These are phyloP conservation scores for Glyphotaelius pellucidus DNA, from an alignment of 2,888 invertebrate species.

Conservation along the genomic window DNA sequence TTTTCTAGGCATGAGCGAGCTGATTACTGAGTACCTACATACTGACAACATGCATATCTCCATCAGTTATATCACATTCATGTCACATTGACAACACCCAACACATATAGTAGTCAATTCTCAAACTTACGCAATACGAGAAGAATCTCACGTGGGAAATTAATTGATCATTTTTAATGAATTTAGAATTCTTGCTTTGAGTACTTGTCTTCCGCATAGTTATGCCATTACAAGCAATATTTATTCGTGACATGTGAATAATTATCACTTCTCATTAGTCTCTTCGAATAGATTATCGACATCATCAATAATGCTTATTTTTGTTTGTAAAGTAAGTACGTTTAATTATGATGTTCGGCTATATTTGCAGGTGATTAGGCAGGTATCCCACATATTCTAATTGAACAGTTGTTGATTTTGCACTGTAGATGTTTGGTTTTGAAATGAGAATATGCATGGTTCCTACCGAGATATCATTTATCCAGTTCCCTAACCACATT, in stretches of 20 bases:
- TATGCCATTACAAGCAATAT: not conserved
- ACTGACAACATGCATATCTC: not conserved
- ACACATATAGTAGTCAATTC: not conserved
- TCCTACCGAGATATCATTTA: too few relatives aligned
- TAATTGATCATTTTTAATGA: not conserved
- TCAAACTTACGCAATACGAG: not conserved
- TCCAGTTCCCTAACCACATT: too few relatives aligned
- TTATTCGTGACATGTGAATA: not conserved
- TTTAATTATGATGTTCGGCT: not conserved
- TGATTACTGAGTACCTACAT: not conserved
- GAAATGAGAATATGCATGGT: too few relatives aligned
- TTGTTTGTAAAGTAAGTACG: not conserved
- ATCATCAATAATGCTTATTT: not conserved
- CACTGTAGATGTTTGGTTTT: too few relatives aligned
- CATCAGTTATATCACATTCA: not conserved
- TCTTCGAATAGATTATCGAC: not conserved
- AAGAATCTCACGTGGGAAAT: not conserved
- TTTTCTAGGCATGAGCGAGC: not conserved
- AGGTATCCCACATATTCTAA: not conserved
- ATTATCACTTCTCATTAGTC: not conserved
- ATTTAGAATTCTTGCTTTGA: not conserved
- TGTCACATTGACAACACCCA: not conserved
- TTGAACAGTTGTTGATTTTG: too few relatives aligned
- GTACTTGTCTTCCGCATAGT: not conserved
- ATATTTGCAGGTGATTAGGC: not conserved